These are phyloP conservation scores for Leptobrachium leishanense DNA, from an alignment of 2,113 vertebrate genomes.

Conservation along the genomic window DNA sequence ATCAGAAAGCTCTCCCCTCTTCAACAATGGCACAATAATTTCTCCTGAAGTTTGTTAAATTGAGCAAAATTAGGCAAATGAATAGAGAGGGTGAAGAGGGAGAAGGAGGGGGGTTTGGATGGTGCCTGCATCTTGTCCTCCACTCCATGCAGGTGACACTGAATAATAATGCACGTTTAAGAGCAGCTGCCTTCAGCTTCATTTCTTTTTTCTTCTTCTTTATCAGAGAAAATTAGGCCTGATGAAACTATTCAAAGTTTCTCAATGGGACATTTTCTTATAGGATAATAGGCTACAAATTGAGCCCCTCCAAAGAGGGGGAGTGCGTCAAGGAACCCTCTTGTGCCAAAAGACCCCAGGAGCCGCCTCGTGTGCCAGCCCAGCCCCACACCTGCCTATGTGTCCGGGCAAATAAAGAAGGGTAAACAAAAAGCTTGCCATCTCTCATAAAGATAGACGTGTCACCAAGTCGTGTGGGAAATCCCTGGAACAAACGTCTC, in stretches of 20 bases:
- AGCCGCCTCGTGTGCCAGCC: constrained; percentile 90
- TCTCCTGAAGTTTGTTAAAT: constrained; percentile 99
- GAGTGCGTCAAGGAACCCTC: constrained; percentile 82
- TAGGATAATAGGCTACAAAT: constrained; percentile 99
- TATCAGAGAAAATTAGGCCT: constrained; percentile 94
- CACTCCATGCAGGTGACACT: constrained; percentile 88
- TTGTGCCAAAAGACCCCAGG: constrained; percentile 91
- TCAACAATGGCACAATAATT: constrained; percentile 98
- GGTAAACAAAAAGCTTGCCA: constrained; percentile 92
- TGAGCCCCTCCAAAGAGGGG: constrained; percentile 92
- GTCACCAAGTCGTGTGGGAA: constrained; percentile 99
- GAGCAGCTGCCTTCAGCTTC: constrained; percentile 97
- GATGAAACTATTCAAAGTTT: constrained; percentile 97
- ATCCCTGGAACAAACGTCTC: constrained; percentile 92
- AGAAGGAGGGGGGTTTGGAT: constrained; percentile 82
- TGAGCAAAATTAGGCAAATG: constrained; percentile 99
- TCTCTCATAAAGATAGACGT: constrained; percentile 90
- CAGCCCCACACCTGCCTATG: constrained; percentile 95
- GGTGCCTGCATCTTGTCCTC: neutral
- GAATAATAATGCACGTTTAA: constrained; percentile 93
- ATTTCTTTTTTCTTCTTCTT: constrained; percentile 93
- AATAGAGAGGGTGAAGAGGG: constrained; percentile 83
- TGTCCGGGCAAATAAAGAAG: constrained; percentile 85
- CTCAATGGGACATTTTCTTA: constrained; percentile 99
- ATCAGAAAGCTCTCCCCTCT: constrained; percentile 98